Conservation (phyloP, 2,888 invertebrate genomes). For the Leucozona laternaria region DNA sequence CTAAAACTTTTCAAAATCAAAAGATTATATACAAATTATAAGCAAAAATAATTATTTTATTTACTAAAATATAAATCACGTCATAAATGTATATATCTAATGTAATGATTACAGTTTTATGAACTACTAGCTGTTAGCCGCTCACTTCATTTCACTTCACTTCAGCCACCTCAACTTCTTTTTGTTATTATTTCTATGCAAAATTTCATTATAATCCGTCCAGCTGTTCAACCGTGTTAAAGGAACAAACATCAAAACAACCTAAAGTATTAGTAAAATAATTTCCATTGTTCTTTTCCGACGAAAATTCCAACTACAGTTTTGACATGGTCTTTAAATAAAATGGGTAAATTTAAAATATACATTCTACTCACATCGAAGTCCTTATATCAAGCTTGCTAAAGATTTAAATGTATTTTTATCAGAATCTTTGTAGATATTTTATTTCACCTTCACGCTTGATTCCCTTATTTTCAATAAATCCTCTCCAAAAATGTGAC, state of each 20-base stretch:
- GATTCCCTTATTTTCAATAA: slow-evolving; percentile 3
- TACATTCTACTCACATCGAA: slow-evolving; percentile 28
- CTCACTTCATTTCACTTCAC: too few species aligned
- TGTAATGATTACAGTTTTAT: too few species aligned
- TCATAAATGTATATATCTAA: too few species aligned
- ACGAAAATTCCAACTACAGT: neutral
- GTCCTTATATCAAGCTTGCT: neutral
- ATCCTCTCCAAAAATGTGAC: neutral
- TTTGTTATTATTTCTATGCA: too few species aligned
- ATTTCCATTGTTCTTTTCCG: neutral
- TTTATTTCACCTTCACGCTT: neutral
- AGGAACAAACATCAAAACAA: too few species aligned
- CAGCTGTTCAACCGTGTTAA: too few species aligned
- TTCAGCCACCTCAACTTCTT: too few species aligned
- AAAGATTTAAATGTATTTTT: slow-evolving; percentile 14
- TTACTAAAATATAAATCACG: neutral
- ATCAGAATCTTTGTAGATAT: neutral
- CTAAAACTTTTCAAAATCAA: slow-evolving; percentile 22
- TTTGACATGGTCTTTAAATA: neutral
- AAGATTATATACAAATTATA: neutral
- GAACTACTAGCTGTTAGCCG: too few species aligned
- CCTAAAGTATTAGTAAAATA: too few species aligned
- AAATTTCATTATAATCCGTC: too few species aligned
- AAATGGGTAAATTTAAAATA: slow-evolving; percentile 7
- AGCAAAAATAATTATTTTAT: too few species aligned